Evolutionary conservation across 2,888 invertebrate species (phyloP), one percentile per base, ranked within the genome.

Genomic region (Nasonovia ribisnigri): DNA sequence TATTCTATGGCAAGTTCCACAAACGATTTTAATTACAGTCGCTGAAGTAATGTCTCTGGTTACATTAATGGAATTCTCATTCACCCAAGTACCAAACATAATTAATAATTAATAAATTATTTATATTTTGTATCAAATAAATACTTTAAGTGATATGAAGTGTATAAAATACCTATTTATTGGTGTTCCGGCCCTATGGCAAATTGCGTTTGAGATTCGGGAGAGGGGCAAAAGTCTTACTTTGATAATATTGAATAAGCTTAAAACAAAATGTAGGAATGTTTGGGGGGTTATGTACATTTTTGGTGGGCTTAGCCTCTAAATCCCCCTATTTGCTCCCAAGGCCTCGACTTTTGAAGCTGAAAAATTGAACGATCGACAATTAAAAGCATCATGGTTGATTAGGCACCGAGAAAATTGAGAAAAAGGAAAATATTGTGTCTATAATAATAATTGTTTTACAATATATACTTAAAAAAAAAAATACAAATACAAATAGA

Each of bases 21-120:
- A 99, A 95, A 99, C 99, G 95, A 96, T 99, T 90, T 96, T 99
- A 36, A 97, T 99, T 95, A 99, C 99, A 0, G 97, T 97, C 95
- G 99, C 97, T 0, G 99, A 99, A 96, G 98, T 99, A 84, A 98
- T 99, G 97, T 98, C 99, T 96, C 98, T 99, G 0, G 98, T 99
- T 48, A 99, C 99, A 0, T 99, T 99, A 0, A 96, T 99, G 48
- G 98, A 99, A 95, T 99, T 99, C 96, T 98, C 99, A 0, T 99
- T 99, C 96, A 98, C 99, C 0, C 98, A 97, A 96, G 96, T 96
- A 95, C n/a, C n/a, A n/a, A n/a, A 90, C 46, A 51, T 29, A 60
- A 11, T 43, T 26, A 46, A 84, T 94, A 20, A 54, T 67, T 67
- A 67, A n/a, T 67, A n/a, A 4, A 67, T 67, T n/a, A 67, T 5